These are phyloP conservation scores for Nematopogon swammerdamellus DNA, from an alignment of 2,888 invertebrate genomes.

Conservation along the genomic window DNA sequence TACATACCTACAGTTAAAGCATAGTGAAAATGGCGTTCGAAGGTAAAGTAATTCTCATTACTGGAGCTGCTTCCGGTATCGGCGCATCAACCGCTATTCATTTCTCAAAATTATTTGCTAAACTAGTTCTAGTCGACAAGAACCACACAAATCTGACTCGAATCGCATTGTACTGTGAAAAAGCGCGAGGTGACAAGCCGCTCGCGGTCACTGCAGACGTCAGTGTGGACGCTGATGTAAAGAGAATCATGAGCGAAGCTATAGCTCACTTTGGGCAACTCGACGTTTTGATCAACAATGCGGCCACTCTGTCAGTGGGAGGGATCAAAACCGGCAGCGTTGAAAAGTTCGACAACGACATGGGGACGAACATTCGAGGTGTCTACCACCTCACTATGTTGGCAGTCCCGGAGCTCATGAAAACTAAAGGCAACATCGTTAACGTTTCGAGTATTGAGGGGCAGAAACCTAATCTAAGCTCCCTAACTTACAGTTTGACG, in stretches of 20 bases:
- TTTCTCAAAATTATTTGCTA: slow-evolving; percentile 63
- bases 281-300: slow-evolving; percentile 82
- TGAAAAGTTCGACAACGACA: slow-evolving; percentile 79
- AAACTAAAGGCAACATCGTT: slow-evolving; percentile 80
- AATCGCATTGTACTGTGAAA: slow-evolving; percentile 48
- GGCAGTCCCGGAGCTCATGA: slow-evolving; percentile 76
- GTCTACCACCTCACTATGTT: slow-evolving; percentile 79
- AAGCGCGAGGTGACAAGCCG: slow-evolving; percentile 53
- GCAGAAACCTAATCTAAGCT: slow-evolving; percentile 60
- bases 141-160: slow-evolving; percentile 32
- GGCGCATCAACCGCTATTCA: slow-evolving; percentile 68
- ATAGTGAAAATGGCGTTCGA: slow-evolving; percentile 60
- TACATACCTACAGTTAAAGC: too few species aligned
- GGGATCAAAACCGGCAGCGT: slow-evolving; percentile 76
- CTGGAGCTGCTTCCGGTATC: slow-evolving; percentile 74
- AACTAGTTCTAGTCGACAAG: slow-evolving; percentile 59
- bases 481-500: slow-evolving; percentile 84
- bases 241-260: slow-evolving; percentile 64
- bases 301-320: slow-evolving; percentile 76
- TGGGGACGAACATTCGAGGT: slow-evolving; percentile 81
- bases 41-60: slow-evolving; percentile 61
- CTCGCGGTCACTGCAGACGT: slow-evolving; percentile 61
- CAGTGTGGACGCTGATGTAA: slow-evolving; percentile 63
- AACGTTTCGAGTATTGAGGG: slow-evolving; percentile 91
- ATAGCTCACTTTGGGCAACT: slow-evolving; percentile 66